Percentiles rank a stretch among this genome's conserved stretches.
phyloP scores from a whole-genome alignment of 2,113 vertebrate species.

The Camelus bactrianus region DNA sequence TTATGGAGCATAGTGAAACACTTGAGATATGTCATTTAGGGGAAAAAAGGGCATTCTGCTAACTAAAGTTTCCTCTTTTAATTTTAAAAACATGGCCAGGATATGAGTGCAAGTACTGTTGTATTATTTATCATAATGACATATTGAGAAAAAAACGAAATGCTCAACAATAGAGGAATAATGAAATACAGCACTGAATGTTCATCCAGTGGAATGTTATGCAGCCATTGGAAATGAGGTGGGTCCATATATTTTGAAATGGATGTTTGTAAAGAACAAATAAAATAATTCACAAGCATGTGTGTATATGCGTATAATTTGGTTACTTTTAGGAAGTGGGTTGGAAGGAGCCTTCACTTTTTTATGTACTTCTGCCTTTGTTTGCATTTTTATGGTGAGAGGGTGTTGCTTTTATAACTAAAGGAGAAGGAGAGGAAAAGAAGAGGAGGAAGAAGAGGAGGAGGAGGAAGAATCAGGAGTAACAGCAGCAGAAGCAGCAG shows the following conservation, averaged over 20 bases:
- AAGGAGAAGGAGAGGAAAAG: neutral
- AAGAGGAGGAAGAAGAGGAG: too few relatives aligned
- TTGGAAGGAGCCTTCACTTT: neutral
- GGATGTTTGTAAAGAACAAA: neutral
- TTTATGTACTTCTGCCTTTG: neutral
- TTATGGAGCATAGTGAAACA: conserved; percentile 66
- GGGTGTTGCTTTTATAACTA: neutral
- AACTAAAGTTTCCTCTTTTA: neutral
- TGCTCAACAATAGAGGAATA: neutral
- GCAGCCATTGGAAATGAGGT: neutral
- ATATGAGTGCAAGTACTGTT: neutral
- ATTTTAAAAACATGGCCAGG: conserved; percentile 7
- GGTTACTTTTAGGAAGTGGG: neutral
- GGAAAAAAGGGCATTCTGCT: neutral
- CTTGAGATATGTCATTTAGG: conserved; percentile 55
- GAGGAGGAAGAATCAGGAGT: neutral
- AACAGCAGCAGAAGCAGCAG: neutral
- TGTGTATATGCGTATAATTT: neutral
- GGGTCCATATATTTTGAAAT: neutral
- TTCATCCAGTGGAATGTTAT: neutral
- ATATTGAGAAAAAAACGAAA: neutral
- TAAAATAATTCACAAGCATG: neutral
- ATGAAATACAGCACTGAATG: neutral
- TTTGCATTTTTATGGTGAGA: neutral
- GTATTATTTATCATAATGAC: neutral